Evolutionary conservation across 1,140 invertebrate genomes (phyloP).

Genomic region (Tenebrio molitor): DNA sequence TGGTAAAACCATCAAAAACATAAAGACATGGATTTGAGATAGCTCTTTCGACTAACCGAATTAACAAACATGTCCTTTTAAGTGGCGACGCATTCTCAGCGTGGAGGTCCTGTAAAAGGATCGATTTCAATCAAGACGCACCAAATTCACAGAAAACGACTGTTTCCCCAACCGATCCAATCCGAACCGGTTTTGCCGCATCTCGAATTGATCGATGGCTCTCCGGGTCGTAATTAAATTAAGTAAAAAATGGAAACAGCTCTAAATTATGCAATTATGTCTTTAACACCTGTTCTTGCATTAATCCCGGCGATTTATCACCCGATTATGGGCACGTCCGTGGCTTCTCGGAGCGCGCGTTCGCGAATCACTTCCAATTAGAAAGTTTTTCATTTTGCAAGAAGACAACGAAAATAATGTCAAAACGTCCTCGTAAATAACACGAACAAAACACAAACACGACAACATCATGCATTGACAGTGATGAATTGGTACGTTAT

Average conservation of each 20-base stretch:
- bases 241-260: neutral
- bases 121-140: neutral
- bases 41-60: too few species aligned
- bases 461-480: conserved; percentile 29
- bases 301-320: neutral
- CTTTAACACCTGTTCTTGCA: neutral
- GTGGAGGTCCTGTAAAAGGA: conserved; percentile 2
- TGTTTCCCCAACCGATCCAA: neutral
- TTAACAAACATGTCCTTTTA: neutral
- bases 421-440: conserved; percentile 27
- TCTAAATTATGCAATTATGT: neutral
- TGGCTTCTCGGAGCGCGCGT: too few species aligned
- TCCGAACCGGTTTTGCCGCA: neutral
- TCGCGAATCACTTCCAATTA: neutral
- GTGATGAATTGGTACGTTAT: conserved; percentile 36
- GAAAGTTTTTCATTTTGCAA: conserved; percentile 1
- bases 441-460: conserved; percentile 36
- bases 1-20: too few species aligned
- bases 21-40: too few species aligned
- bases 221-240: neutral
- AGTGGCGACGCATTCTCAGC: neutral
- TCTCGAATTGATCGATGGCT: neutral
- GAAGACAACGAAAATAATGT: conserved; percentile 10
- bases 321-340: too few species aligned
- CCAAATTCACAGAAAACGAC: neutral